Evolutionary conservation across 2,888 invertebrate species (phyloP), one percentile per base, ranked within the genome.

Genomic region (Spisula subtruncata): DNA sequence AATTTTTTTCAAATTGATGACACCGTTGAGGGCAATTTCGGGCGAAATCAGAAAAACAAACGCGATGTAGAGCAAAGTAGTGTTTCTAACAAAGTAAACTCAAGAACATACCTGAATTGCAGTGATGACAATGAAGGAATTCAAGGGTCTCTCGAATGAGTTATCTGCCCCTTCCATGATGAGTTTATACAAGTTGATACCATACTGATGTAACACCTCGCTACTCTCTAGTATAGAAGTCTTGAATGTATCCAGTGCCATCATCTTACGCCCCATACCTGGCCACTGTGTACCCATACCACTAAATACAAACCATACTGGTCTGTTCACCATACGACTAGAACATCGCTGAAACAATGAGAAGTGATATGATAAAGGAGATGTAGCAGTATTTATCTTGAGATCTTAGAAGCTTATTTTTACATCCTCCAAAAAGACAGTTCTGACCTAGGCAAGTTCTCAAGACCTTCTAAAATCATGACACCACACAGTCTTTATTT

Each of bases 201-300:
- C 98, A 96, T 98, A 98, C 48, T 98, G 98, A 93, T 98, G 97
- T 60, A 99, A 97, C n/a, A 98, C 98, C 82, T 98, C 98, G 8
- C 98, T 98, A 93, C 98, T 98, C 91, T 98, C 98, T 93, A 97
- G 97, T 93, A 99, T 98, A 89, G 98, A 98, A 86, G 98, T 97
- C 92, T 98, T 98, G 97, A 99, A 99, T 0, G 97, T 97, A 86
- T 98, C 98, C 92, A 99, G 97, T 91, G 97, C 97, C 98, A 99
- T 98, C 93, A 99, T 97, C 89, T 98, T 98, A 96, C 98, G 98
- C n/a, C 98, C 99, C 99, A 99, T 99, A 95, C 98, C 99, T 81
- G 98, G 97, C 99, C 99, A 99, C 97, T 99, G 99, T 75, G 98
- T 98, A 18, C 99, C 99, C 99, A 99, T 99, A 90, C 99, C 99